phyloP scores from a whole-genome alignment of 2,888 invertebrate species.

The Neoaliturus tenellus region DNA sequence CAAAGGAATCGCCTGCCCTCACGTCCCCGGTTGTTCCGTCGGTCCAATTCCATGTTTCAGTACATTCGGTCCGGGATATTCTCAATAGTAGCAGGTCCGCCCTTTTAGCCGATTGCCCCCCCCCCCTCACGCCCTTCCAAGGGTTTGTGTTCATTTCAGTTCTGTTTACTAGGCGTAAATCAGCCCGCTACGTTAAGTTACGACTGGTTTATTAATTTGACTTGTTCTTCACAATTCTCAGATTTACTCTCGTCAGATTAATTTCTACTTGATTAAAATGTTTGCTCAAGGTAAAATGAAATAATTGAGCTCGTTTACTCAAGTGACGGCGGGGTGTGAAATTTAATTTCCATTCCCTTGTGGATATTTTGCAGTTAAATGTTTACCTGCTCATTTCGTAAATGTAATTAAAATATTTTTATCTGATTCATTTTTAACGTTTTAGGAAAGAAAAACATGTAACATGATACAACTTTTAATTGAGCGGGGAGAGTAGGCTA shows the following conservation, averaged over 20 bases:
- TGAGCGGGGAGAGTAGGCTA: too few relatives aligned
- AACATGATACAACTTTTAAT: too few relatives aligned
- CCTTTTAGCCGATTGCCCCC: neutral
- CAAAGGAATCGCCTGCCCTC: too few relatives aligned
- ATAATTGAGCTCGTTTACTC: conserved; percentile 18
- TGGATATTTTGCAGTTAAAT: neutral
- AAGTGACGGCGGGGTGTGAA: neutral
- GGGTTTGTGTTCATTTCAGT: conserved; percentile 1
- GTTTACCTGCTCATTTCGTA: neutral
- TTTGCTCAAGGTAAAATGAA: conserved; percentile 7
- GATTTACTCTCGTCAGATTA: conserved; percentile 1
- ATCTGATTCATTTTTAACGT: too few relatives aligned
- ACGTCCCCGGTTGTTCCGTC: neutral
- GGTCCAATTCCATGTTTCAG: neutral
- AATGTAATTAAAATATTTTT: neutral
- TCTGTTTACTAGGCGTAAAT: conserved; percentile 11
- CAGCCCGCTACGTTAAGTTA: conserved; percentile 11
- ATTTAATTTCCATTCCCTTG: conserved; percentile 21
- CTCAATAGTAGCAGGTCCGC: neutral
- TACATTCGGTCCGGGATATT: neutral
- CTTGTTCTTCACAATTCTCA: neutral
- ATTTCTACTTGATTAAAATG: conserved; percentile 30
- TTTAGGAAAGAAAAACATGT: too few relatives aligned
- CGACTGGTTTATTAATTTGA: conserved; percentile 19
- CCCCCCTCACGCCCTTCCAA: neutral